These are phyloP conservation scores for Panagrolaimus sp. DNA, from an alignment of 1,140 invertebrate genomes.

Conservation along the genomic window DNA sequence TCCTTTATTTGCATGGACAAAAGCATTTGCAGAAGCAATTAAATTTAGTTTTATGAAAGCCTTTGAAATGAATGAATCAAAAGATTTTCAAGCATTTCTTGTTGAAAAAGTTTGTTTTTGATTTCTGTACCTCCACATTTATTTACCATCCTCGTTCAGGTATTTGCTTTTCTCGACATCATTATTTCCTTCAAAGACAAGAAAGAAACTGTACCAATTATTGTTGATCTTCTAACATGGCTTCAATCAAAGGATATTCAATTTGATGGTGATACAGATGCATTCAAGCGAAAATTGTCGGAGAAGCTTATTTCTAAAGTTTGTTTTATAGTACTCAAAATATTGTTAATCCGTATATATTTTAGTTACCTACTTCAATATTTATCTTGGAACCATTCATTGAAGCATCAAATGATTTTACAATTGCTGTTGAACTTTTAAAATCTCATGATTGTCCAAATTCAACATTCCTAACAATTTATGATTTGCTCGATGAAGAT, in stretches of 20 bases:
- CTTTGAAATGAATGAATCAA: too few relatives aligned
- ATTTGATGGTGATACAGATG: neutral
- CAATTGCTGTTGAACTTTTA: neutral
- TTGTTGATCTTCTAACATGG: conserved; percentile 2
- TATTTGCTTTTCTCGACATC: neutral
- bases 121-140: too few relatives aligned
- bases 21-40: conserved; percentile 5
- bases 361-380: neutral
- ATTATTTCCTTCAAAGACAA: neutral
- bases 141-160: neutral
- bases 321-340: too few relatives aligned
- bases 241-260: neutral
- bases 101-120: too few relatives aligned
- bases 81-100: too few relatives aligned
- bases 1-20: neutral
- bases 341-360: too few relatives aligned
- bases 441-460: neutral
- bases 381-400: neutral
- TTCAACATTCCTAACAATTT: neutral
- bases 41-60: neutral
- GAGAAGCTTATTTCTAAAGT: too few relatives aligned
- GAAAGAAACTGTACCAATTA: neutral
- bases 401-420: neutral
- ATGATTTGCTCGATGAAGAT: neutral
- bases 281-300: neutral